Evolutionary conservation across 2,888 invertebrate genomes (phyloP).

Genomic region (Eurois occulta): DNA sequence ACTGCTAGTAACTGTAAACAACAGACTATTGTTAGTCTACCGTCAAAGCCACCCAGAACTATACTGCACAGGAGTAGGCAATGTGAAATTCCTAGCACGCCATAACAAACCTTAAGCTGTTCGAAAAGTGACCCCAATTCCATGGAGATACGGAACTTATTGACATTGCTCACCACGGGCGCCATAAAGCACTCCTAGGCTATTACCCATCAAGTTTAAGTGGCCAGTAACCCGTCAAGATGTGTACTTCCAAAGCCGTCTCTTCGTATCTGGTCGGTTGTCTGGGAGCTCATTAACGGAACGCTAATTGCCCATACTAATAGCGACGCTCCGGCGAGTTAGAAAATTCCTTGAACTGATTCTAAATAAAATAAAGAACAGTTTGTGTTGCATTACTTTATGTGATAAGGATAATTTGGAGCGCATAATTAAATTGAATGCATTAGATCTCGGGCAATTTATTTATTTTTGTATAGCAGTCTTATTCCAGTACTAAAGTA

Average conservation of each 20-base stretch:
- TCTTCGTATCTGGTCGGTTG: slow-evolving; percentile 78
- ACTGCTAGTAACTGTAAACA: slow-evolving; percentile 21
- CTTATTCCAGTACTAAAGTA: slow-evolving; percentile 10
- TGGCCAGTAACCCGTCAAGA: slow-evolving; percentile 70
- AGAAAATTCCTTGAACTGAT: slow-evolving; percentile 87
- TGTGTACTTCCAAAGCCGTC: slow-evolving; percentile 58
- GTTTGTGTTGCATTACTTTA: slow-evolving; percentile 70
- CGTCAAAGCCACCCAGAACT: slow-evolving; percentile 18
- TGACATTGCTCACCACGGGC: slow-evolving; percentile 68
- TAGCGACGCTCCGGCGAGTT: slow-evolving; percentile 82
- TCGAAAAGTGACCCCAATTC: slow-evolving; percentile 78
- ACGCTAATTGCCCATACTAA: slow-evolving; percentile 88
- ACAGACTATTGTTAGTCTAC: slow-evolving; percentile 8
- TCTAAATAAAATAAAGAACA: slow-evolving; percentile 81
- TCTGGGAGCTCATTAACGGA: slow-evolving; percentile 86
- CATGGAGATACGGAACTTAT: slow-evolving; percentile 78
- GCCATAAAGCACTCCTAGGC: slow-evolving; percentile 77
- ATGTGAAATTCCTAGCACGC: slow-evolving; percentile 56
- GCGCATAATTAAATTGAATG: slow-evolving; percentile 49
- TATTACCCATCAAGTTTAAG: slow-evolving; percentile 79
- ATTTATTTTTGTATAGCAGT: slow-evolving; percentile 24
- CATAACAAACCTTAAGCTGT: slow-evolving; percentile 53
- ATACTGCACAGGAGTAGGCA: slow-evolving; percentile 39
- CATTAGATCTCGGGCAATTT: slow-evolving; percentile 24
- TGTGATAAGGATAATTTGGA: slow-evolving; percentile 60